A percentile compares a stretch with the other conserved stretches of the same genome.
These are phyloP conservation scores for Periparus ater DNA, from an alignment of 2,797 vertebrate genomes.

Conservation along the genomic window DNA sequence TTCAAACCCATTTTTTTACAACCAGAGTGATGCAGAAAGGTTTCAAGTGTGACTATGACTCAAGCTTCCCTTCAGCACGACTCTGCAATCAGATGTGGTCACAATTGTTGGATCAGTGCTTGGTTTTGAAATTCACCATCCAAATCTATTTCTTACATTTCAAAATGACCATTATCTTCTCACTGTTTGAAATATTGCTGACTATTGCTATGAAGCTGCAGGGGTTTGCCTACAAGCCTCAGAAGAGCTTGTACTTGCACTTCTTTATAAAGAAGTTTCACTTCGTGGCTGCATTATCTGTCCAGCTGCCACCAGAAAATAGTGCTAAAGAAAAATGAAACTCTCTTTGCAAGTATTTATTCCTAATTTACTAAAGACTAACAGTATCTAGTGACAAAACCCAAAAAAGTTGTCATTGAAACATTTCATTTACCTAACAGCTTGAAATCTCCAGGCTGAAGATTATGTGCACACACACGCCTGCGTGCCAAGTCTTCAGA, in stretches of 20 bases:
- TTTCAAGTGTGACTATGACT: background rate
- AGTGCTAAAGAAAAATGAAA: slow-evolving; percentile 24
- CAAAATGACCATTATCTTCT: slow-evolving; percentile 26
- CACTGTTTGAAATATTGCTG: slow-evolving; percentile 36
- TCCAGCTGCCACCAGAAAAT: slow-evolving; percentile 34
- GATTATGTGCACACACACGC: background rate
- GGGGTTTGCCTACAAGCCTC: slow-evolving; percentile 35
- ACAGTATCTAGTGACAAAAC: slow-evolving; percentile 29
- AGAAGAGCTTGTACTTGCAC: slow-evolving; percentile 22
- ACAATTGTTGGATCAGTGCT: background rate
- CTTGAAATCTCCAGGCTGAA: slow-evolving; percentile 43
- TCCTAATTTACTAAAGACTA: slow-evolving; percentile 36
- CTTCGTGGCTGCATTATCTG: background rate
- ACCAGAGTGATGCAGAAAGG: background rate
- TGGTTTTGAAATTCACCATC: background rate
- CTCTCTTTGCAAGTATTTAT: slow-evolving; percentile 36
- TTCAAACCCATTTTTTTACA: background rate
- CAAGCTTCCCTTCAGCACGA: background rate
- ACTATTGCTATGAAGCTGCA: slow-evolving; percentile 22
- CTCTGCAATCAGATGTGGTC: background rate
- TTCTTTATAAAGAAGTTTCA: slow-evolving; percentile 30
- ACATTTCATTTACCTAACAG: slow-evolving; percentile 59
- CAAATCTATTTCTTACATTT: slow-evolving; percentile 28
- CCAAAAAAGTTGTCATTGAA: background rate
- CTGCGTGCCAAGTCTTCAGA: slow-evolving; percentile 3